Percentiles rank a stretch among this genome's conserved stretches.
Conservation (phyloP, 2,113 vertebrate species). For the Panurus biarmicus region DNA sequence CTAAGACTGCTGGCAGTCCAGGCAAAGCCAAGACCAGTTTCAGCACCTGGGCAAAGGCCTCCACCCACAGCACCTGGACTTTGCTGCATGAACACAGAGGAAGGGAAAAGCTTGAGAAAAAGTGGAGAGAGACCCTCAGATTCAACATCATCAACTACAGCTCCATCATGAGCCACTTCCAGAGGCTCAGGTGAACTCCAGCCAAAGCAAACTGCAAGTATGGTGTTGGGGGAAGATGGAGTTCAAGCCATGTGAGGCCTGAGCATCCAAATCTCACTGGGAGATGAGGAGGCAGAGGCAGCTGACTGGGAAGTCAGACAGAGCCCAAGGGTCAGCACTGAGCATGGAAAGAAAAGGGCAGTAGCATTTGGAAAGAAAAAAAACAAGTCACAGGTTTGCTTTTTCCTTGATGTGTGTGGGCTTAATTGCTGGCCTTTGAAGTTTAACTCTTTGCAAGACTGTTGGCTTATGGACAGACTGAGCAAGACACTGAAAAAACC, state of each 20-base stretch:
- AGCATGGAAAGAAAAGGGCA: neutral
- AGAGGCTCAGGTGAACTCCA: neutral
- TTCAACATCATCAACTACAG: neutral
- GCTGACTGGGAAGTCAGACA: neutral
- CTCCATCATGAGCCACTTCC: neutral
- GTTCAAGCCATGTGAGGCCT: neutral
- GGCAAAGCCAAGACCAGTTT: neutral
- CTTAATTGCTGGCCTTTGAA: conserved; percentile 15
- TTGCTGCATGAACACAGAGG: neutral
- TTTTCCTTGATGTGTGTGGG: conserved; percentile 22
- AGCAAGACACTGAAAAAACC: neutral
- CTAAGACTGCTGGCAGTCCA: neutral
- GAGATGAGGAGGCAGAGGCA: neutral
- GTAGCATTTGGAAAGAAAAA: neutral
- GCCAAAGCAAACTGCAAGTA: fast-evolving
- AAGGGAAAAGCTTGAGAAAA: neutral
- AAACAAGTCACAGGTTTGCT: neutral
- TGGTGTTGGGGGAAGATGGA: neutral
- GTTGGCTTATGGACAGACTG: neutral
- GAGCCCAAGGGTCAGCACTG: neutral
- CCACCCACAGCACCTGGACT: neutral
- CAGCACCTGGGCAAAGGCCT: neutral
- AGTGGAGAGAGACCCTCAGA: neutral
- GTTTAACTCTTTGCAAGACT: neutral
- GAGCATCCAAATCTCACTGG: fast-evolving